These are phyloP conservation scores for Indicator indicator DNA, from an alignment of 2,113 vertebrate species.

Conservation along the genomic window DNA sequence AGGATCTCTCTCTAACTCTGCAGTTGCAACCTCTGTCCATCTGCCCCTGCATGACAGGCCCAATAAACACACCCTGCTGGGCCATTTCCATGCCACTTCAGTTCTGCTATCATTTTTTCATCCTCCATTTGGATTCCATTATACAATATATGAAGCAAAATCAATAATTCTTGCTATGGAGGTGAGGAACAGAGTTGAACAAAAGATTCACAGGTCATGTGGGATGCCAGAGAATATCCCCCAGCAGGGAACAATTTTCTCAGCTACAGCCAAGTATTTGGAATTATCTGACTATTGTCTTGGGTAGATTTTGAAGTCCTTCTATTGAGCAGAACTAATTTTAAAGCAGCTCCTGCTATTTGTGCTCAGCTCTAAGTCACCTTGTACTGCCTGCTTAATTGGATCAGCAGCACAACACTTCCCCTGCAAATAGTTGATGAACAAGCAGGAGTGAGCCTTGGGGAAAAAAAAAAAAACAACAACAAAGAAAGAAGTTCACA, in stretches of 20 bases:
- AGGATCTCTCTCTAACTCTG: not conserved
- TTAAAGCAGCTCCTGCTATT: not conserved
- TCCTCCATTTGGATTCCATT: not conserved
- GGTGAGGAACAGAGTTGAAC: not conserved
- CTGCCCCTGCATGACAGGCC: not conserved
- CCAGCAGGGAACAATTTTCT: not conserved
- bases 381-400: not conserved
- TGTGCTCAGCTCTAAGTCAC: not conserved
- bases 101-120: not conserved
- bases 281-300: slow-evolving; percentile 11
- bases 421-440: not conserved
- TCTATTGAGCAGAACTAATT: slow-evolving; percentile 8
- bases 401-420: not conserved
- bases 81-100: not conserved
- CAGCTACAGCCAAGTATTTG: not conserved
- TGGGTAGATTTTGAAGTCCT: not conserved
- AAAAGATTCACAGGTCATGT: slow-evolving; percentile 13
- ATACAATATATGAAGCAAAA: not conserved
- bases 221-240: not conserved
- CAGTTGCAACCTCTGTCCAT: not conserved
- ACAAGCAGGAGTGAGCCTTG: not conserved
- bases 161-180: not conserved
- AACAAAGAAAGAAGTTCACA: not conserved
- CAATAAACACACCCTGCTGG: not conserved
- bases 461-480: not conserved